Conservation (phyloP, 2,797 vertebrate genomes). For the Buceros bicornis region DNA sequence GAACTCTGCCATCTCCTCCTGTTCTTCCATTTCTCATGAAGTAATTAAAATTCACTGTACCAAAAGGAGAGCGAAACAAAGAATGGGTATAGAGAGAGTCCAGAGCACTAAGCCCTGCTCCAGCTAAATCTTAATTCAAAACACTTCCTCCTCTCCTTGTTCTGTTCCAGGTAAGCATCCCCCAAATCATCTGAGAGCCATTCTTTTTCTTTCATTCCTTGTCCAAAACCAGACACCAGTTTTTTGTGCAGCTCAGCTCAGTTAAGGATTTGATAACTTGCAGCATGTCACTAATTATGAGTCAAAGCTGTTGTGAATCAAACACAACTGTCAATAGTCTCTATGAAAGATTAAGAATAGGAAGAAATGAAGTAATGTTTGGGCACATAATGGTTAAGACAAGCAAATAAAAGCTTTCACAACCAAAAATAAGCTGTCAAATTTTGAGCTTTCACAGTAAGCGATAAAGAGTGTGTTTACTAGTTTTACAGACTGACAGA, state of each 20-base stretch:
- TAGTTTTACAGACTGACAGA: neutral
- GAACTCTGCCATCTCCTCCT: neutral
- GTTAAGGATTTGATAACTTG: neutral
- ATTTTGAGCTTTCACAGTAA: neutral
- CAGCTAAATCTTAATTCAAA: neutral
- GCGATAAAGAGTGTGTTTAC: rapidly evolving
- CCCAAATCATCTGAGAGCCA: neutral
- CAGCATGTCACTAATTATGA: neutral
- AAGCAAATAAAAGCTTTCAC: neutral
- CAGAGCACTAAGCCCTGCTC: neutral
- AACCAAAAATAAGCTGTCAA: neutral
- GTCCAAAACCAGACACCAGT: neutral
- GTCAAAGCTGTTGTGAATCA: neutral
- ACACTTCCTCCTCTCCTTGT: neutral
- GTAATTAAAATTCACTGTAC: neutral
- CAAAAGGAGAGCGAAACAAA: neutral
- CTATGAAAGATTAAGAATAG: neutral
- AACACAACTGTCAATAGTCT: neutral
- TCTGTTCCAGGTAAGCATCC: neutral
- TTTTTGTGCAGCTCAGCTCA: neutral
- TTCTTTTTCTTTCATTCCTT: neutral
- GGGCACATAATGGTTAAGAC: neutral
- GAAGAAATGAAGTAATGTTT: neutral
- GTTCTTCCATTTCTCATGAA: neutral
- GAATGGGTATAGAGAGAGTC: neutral